These are phyloP conservation scores for Lonchura striata DNA, from an alignment of 2,113 vertebrate genomes.

Conservation along the genomic window DNA sequence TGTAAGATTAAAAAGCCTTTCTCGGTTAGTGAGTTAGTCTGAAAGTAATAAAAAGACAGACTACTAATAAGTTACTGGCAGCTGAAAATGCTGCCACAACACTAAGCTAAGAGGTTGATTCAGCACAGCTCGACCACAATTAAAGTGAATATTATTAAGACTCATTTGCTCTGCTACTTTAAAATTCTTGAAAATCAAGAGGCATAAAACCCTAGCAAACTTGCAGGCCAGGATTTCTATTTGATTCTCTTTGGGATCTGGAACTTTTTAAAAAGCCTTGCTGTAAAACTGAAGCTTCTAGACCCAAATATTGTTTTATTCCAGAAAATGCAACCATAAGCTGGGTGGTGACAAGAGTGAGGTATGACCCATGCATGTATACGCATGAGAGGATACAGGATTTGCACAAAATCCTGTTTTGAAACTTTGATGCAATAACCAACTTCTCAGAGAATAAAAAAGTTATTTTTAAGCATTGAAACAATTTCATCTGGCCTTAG, in stretches of 20 bases:
- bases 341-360: background rate
- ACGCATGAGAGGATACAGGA: background rate
- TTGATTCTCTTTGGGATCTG: background rate
- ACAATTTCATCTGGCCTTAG: background rate
- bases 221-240: background rate
- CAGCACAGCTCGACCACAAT: background rate
- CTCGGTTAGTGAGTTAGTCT: background rate
- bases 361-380: fast-evolving
- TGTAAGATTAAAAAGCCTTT: background rate
- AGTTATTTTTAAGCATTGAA: background rate
- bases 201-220: background rate
- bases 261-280: background rate
- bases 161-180: background rate
- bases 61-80: background rate
- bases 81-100: background rate
- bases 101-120: background rate
- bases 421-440: background rate
- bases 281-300: background rate
- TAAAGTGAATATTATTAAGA: background rate
- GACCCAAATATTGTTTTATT: background rate
- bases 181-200: background rate
- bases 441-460: background rate
- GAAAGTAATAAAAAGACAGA: background rate
- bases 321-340: background rate
- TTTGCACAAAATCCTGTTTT: background rate